Evolutionary conservation across 2,113 vertebrate genomes (phyloP).

Genomic region (Gopherus flavomarginatus): DNA sequence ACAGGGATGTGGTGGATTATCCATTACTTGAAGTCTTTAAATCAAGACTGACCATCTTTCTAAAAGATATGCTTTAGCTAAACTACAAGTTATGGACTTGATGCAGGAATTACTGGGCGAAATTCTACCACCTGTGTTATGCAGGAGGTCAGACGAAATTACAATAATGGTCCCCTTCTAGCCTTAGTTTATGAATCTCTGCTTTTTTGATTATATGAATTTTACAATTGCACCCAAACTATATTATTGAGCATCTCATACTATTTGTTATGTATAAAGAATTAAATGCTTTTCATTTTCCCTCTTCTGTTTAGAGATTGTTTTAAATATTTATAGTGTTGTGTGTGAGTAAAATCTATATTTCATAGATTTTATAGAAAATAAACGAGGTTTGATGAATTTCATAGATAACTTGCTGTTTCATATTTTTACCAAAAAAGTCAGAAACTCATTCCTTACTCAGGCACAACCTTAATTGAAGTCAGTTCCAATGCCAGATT

Average conservation of each 20-base stretch:
- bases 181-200: neutral
- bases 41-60: neutral
- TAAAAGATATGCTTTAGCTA: neutral
- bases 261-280: neutral
- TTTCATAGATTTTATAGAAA: conserved; percentile 8
- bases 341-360: conserved; percentile 26
- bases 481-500: neutral
- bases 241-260: conserved; percentile 1
- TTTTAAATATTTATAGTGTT: conserved; percentile 49
- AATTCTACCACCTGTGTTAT: neutral
- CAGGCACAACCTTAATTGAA: neutral
- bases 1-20: neutral
- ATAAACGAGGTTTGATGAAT: conserved; percentile 56
- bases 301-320: neutral
- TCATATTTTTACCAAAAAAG: conserved; percentile 37
- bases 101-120: neutral
- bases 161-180: neutral
- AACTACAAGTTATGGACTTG: neutral
- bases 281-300: neutral
- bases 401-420: conserved; percentile 52
- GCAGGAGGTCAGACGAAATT: neutral
- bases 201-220: neutral
- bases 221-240: neutral
- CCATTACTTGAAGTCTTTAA: neutral
- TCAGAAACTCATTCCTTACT: conserved; percentile 29